phyloP scores from a whole-genome alignment of 2,888 invertebrate species.

The Patella depressa region DNA sequence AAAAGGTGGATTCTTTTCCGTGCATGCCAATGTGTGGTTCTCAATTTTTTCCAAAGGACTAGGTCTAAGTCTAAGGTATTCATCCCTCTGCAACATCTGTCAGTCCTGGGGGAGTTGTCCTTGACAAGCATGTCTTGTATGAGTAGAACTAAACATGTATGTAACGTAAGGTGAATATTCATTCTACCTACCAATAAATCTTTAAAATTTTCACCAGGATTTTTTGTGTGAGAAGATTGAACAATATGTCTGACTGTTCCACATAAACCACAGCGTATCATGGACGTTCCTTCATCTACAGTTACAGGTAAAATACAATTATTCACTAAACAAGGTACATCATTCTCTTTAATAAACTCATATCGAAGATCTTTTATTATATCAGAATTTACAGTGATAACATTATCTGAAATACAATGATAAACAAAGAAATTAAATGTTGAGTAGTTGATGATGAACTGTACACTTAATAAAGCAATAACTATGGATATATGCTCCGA shows the following conservation, averaged over 20 bases:
- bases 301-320: slow-evolving; percentile 37
- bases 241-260: slow-evolving; percentile 56
- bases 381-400: background rate
- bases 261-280: slow-evolving; percentile 61
- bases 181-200: slow-evolving; percentile 54
- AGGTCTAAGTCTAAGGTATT: too few species aligned
- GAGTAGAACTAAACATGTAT: too few species aligned
- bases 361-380: slow-evolving; percentile 14
- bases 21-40: too few species aligned
- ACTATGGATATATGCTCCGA: too few species aligned
- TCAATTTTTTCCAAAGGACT: too few species aligned
- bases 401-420: background rate
- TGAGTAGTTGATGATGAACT: background rate
- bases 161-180: too few species aligned
- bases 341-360: slow-evolving; percentile 17
- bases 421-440: background rate
- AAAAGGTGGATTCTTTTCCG: too few species aligned
- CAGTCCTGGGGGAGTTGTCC: too few species aligned
- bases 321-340: slow-evolving; percentile 27
- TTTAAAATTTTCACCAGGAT: slow-evolving; percentile 41
- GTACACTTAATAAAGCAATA: too few species aligned
- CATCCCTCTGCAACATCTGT: too few species aligned
- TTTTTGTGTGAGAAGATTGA: slow-evolving; percentile 35
- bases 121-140: too few species aligned
- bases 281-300: slow-evolving; percentile 32